Conservation (phyloP, 2,113 vertebrate genomes). For the Diadophis punctatus region DNA sequence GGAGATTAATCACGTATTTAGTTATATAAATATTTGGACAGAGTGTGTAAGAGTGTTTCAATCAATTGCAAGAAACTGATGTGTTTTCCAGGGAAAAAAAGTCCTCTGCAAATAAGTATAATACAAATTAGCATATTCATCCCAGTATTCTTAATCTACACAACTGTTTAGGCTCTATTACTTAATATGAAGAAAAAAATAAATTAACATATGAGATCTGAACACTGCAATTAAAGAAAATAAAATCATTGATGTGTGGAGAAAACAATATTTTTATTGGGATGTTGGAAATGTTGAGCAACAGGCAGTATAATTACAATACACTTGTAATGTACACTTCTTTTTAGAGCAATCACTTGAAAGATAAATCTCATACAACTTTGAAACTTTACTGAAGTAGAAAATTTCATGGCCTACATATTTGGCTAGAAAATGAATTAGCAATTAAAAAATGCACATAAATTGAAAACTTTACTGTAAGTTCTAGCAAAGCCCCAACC, state of each 20-base stretch:
- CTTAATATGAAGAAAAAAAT: background rate
- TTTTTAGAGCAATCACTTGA: background rate
- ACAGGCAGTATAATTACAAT: background rate
- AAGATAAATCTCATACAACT: background rate
- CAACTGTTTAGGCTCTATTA: background rate
- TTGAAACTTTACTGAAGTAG: background rate
- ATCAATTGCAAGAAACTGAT: background rate
- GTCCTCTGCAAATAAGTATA: background rate
- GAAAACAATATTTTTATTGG: background rate
- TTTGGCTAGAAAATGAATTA: conserved; percentile 6
- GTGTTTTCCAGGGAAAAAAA: background rate
- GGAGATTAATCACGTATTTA: background rate
- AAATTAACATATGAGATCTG: background rate
- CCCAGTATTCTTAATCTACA: background rate
- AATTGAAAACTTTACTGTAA: conserved; percentile 30
- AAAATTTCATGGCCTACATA: background rate
- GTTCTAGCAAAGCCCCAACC: background rate
- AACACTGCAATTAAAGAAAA: background rate
- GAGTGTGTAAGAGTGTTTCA: background rate
- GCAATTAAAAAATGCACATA: conserved; percentile 5
- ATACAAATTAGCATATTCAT: background rate
- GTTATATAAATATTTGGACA: background rate
- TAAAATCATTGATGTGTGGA: background rate
- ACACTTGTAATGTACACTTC: background rate
- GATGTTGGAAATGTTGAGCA: background rate